Conservation (phyloP, 1,140 invertebrate genomes). For the Armadillidium nasatum region DNA sequence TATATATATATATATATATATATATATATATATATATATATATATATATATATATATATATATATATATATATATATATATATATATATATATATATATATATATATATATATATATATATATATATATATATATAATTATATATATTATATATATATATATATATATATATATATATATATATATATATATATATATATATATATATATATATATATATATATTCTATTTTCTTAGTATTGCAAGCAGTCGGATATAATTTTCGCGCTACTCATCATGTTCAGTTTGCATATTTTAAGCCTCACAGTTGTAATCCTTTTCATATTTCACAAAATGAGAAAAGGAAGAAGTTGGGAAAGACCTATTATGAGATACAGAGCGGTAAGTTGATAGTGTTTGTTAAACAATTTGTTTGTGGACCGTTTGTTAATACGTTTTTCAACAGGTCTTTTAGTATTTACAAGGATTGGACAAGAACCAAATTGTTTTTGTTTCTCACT, state of each 20-base stretch:
- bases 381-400: neutral
- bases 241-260: too few species aligned
- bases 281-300: too few species aligned
- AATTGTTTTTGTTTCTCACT: too few species aligned
- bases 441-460: too few species aligned
- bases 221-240: too few species aligned
- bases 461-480: too few species aligned
- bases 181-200: slow-evolving; percentile 19
- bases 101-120: neutral
- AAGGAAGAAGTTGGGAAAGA: too few species aligned
- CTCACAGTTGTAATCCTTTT: too few species aligned
- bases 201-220: slow-evolving; percentile 17
- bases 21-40: neutral
- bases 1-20: slow-evolving; percentile 18
- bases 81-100: slow-evolving; percentile 17
- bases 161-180: slow-evolving; percentile 19
- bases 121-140: neutral
- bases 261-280: too few species aligned
- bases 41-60: slow-evolving; percentile 17
- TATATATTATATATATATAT: slow-evolving; percentile 11
- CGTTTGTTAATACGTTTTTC: neutral
- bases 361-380: too few species aligned
- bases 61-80: slow-evolving; percentile 19
- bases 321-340: too few species aligned
- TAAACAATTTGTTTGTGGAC: too few species aligned